phyloP scores from a whole-genome alignment of 2,797 vertebrate genomes.

The Botia kubotai region DNA sequence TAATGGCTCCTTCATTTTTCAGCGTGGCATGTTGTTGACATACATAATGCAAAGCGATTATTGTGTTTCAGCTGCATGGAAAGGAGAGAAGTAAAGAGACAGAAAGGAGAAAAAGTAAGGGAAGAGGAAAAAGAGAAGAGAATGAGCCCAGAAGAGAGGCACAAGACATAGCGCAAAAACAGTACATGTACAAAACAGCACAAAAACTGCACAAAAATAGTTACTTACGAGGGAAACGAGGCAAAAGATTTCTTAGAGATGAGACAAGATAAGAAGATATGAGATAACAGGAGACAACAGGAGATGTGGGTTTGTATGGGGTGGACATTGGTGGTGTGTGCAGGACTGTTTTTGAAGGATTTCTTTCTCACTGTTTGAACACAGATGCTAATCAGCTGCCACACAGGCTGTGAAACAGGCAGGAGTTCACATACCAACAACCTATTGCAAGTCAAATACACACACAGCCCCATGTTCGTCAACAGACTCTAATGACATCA shows the following conservation, averaged over 20 bases:
- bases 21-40: slow-evolving; percentile 35
- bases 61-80: slow-evolving; percentile 21
- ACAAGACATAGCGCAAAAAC: neutral
- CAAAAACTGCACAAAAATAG: neutral
- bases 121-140: neutral
- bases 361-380: neutral
- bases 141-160: neutral
- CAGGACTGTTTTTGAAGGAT: too few species aligned
- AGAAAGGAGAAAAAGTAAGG: neutral
- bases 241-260: neutral
- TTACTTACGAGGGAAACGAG: neutral
- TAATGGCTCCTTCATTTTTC: slow-evolving; percentile 41
- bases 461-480: neutral
- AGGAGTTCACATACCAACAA: slow-evolving; percentile 5
- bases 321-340: neutral
- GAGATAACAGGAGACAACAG: neutral
- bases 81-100: neutral
- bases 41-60: slow-evolving; percentile 37
- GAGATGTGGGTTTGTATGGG: neutral
- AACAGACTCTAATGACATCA: neutral
- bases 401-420: neutral
- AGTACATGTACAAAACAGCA: neutral
- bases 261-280: neutral
- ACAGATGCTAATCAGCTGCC: neutral
- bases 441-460: neutral